phyloP scores from a whole-genome alignment of 2,888 invertebrate genomes.

The Timema podura region DNA sequence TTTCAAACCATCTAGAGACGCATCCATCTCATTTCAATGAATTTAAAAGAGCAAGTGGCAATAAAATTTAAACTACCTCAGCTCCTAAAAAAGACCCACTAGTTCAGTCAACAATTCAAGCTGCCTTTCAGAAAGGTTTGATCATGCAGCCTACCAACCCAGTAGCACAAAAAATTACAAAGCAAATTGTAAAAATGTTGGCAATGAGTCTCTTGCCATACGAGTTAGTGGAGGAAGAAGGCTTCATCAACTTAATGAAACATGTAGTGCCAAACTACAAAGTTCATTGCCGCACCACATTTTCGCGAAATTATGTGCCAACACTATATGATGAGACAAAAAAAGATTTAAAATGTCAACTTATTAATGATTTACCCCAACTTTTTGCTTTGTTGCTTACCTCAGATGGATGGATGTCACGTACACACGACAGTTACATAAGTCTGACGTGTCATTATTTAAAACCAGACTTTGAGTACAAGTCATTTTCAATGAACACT shows the following conservation, averaged over 20 bases:
- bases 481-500: too few relatives aligned
- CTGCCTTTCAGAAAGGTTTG: not conserved
- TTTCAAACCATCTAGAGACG: too few relatives aligned
- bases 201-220: slow-evolving; percentile 4
- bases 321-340: not conserved
- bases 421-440: slow-evolving; percentile 3
- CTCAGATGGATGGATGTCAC: slow-evolving; percentile 1
- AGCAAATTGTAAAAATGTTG: too few relatives aligned
- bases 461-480: not conserved
- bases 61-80: not conserved
- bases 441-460: slow-evolving; percentile 10
- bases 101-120: not conserved
- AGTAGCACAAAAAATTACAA: slow-evolving; percentile 2
- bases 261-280: not conserved
- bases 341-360: not conserved
- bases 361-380: not conserved
- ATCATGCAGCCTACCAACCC: not conserved
- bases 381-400: not conserved
- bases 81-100: not conserved
- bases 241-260: slow-evolving; percentile 2
- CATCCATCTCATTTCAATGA: not conserved
- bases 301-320: not conserved
- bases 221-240: not conserved
- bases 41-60: not conserved
- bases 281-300: not conserved